Evolutionary conservation across 2,797 vertebrate genomes (phyloP).

Genomic region (Florisuga fusca): DNA sequence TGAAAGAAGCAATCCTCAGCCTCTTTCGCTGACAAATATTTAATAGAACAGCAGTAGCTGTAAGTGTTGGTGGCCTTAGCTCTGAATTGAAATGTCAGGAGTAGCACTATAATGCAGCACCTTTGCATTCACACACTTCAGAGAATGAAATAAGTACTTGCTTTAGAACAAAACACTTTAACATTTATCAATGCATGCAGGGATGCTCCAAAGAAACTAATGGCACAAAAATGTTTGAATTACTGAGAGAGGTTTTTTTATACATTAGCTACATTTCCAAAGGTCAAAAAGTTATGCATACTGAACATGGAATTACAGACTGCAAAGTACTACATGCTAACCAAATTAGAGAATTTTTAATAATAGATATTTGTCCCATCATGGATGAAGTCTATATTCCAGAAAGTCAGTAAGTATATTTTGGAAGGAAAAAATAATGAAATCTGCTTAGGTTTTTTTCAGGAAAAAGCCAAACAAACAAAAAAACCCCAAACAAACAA

Average conservation of each 20-base stretch:
- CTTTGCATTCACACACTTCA: constrained; percentile 24
- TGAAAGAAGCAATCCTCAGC: constrained; percentile 29
- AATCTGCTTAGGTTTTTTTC: background rate
- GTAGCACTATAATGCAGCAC: background rate
- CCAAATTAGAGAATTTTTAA: constrained; percentile 2
- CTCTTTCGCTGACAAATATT: constrained; percentile 68
- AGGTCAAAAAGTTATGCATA: background rate
- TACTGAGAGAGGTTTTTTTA: background rate
- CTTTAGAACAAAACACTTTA: constrained; percentile 36
- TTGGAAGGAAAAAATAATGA: background rate
- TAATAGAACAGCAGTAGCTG: constrained; percentile 62
- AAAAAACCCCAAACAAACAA: no score
- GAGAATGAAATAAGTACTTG: constrained; percentile 31
- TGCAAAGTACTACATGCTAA: background rate
- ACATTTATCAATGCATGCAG: constrained; percentile 14
- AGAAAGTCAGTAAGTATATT: background rate
- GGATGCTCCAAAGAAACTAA: background rate
- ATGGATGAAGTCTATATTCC: background rate
- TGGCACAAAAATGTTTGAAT: background rate
- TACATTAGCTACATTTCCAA: background rate
- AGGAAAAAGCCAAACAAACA: no score
- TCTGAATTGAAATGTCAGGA: constrained; percentile 73
- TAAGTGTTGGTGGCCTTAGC: constrained; percentile 51
- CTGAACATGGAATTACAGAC: background rate
- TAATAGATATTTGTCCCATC: background rate